Base-by-base conservation (phyloP, 2,113 vertebrate species). In the Drymodes brunneopygia region DNA sequence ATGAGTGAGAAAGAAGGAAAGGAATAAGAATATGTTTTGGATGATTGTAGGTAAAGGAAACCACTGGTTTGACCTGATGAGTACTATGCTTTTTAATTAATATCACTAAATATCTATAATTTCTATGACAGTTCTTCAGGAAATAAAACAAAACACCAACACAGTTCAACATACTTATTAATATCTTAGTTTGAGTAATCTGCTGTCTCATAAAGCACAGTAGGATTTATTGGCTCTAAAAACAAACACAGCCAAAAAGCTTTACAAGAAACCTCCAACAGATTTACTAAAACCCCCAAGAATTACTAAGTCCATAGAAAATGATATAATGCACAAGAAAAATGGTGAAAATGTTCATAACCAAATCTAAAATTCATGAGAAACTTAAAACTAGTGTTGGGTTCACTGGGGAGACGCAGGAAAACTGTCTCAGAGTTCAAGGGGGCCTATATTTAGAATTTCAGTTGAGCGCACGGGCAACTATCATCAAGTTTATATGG, bases 1-100 rank as follows among this genome's bases (percentile, higher is more conserved):
- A 42, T 45, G 47, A 85, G 66, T 65, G 70, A 97, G 45, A 96
- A 94, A 85, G 72, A 96, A 80, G 58, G 36, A 92, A 62, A 87
- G 74, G 22, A 72, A 6, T 35, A 64, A 79, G 53, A 80, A 36
- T 70, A 40, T 40, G 53, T 75, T 96, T 95, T 64, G 44, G 33
- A 64, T 78, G 38, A 83, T 9, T 29, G 33, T 61, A 82, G 40
- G n/a, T 74, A 42, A 86, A 97, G 33, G 36, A 65, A 91, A 71
- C 57, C 67, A 81, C 38, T 23, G 22, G 7, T 48, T 93, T 61
- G 69, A 47, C 80, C 62, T 73, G 24, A n/a, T 65, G 33, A 81
- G 54, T 58, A 38, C 45, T 93, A 72, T 38, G 21, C 24, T 70
- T 58, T 81, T 81, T 91, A 72, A 66, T 78, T 79, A 82, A 21